phyloP scores from a whole-genome alignment of 1,140 invertebrate species.

The Akabosia matsudoensis region DNA sequence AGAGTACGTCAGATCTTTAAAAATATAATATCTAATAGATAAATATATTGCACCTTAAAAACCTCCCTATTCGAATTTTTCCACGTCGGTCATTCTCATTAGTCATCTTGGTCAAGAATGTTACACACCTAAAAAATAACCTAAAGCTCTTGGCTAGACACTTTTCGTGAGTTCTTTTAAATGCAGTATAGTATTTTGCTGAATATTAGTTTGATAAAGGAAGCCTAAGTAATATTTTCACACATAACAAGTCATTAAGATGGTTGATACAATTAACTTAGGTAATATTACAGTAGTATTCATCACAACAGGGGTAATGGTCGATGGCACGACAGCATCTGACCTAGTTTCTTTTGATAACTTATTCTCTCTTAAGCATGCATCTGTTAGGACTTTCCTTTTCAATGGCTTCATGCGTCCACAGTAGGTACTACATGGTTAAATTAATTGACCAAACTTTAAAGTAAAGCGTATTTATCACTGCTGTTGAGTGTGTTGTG shows the following conservation, averaged over 20 bases:
- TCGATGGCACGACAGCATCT: background rate
- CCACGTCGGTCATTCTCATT: background rate
- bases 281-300: background rate
- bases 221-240: too few relatives aligned
- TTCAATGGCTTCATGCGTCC: too few relatives aligned
- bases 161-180: too few relatives aligned
- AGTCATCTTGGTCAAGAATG: background rate
- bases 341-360: background rate
- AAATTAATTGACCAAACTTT: background rate
- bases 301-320: background rate
- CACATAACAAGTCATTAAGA: too few relatives aligned
- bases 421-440: background rate
- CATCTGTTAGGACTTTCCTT: too few relatives aligned
- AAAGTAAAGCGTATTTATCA: background rate
- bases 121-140: too few relatives aligned
- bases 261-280: background rate
- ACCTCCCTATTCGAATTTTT: background rate
- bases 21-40: background rate
- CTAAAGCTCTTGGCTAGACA: too few relatives aligned
- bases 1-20: conserved; percentile 6
- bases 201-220: too few relatives aligned
- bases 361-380: too few relatives aligned
- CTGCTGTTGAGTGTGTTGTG: background rate
- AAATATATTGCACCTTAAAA: background rate
- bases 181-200: too few relatives aligned